Evolutionary conservation across 2,113 vertebrate species (phyloP), one percentile per base, ranked within the genome.

Genomic region (Saguinus imperator): DNA sequence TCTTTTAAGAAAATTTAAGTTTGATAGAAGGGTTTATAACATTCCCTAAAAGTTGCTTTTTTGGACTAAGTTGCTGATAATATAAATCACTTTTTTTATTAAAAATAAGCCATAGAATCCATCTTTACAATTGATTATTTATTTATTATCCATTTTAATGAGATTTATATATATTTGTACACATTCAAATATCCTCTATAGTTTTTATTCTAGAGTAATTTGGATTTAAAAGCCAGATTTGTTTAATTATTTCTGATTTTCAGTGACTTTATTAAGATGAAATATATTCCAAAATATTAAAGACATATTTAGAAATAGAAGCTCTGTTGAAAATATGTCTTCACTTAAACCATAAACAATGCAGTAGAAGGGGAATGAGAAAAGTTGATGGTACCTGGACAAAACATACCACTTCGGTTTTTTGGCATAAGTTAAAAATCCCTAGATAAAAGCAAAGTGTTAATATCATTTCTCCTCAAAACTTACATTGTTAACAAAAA

Each of bases 401-500:
- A 77, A 35, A 92, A 29, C 18, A 14, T 40, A 57, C 21, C 43
- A 72, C 72, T 95, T 83, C 17, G 16, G 40, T 45, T 43, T 91
- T 32, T 8, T 29, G 32, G 6, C 0, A 13, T 32, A 35, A 45
- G 52, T 50, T 50, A 50, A 87, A 64, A 70, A 64, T 8, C 2
- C n/a, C 13, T 7, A 50, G 14, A 55, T 61, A 72, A 81, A 57
- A 93, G 70, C 21, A 68, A 76, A 32, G 6, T 70, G 3, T 29
- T 52, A 12, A 64, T 16, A 55, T 18, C 27, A 73, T 77, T 87
- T 82, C 43, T 20, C 4, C 43, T 72, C 35, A 57, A 58, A 96
- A 79, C 43, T 91, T 93, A 40, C 70, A 57, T 64, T 70, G 8
- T 64, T 89, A 87, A 91, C 64, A 92, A 97, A 96, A 96, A 77